Base-by-base conservation (phyloP, 2,888 invertebrate species). In the Phortica magna region DNA sequence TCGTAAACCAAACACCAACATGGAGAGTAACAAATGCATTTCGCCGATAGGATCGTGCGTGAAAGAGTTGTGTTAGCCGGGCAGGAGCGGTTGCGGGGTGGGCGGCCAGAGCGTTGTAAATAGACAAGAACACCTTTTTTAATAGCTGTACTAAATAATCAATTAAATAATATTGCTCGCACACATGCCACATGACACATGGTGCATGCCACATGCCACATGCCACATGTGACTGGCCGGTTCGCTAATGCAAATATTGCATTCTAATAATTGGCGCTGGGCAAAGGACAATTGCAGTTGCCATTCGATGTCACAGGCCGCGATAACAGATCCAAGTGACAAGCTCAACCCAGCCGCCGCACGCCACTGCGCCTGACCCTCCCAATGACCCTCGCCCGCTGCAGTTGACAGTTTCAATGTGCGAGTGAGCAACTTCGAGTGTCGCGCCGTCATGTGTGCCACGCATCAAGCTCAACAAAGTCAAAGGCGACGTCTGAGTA, bases 101-200 rank as follows among this genome's bases (percentile, higher is more conserved):
- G 22, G 12, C 12, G 53, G 53, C 9, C 4, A 43, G 17, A 53
- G 7, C 9, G 22, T 17, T 10, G 17, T 10, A 70, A 70, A 61
- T 61, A 61, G 22, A 17, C 17, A 61, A 19, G 53, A 71, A 71
- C 70, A 71, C 70, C 70, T 55, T 48, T 61, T 48, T 71, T 71
- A 71, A 71, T 71, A n/a, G 31, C 48, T 17, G 68, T 31, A 53
- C 70, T 71, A 71, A 53, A 71, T 71, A 53, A 71, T 71, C 41
- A 71, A 53, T 71, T 48, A 19, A 71, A 71, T 71, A 71, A 71
- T 48, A 71, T 71, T 71, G 53, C 70, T 71, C 70, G 53, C 9
- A 48, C 14, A 14, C 48, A 14, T 14, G 48, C 48, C 48, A 48
- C 10, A 9, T 48, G 48, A 2, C 48, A 48, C 48, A 14, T 48